Base-by-base conservation (phyloP, 2,888 invertebrate species). In the Phyllotreta striolata region DNA sequence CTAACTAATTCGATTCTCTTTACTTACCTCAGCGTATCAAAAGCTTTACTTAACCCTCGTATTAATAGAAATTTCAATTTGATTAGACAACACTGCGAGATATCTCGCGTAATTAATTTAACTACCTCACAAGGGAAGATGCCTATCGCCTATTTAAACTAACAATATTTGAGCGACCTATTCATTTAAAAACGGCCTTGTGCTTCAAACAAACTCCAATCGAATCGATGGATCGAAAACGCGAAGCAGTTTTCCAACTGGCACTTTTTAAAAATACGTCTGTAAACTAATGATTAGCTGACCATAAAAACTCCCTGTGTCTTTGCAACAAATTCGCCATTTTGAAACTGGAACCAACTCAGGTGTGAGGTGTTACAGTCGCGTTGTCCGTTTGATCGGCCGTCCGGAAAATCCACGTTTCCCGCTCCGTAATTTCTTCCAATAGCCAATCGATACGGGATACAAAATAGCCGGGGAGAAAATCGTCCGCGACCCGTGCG, bases 311-410 rank as follows among this genome's bases (percentile, higher is more conserved):
- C 38, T 35, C 9, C 37, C 49, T n/a, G 8, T 39, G 12, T 38
- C 14, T 9, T 9, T 38, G 52, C 39, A 60, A 60, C 46, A 60
- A 44, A 60, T 60, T 60, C 60, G 34, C 14, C 24, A 52, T 52
- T 60, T 60, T 52, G 43, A 54, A 60, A 60, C 54, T 52, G 60
- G 43, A 60, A 60, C 60, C 44, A 60, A 60, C 43, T 60, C 60
- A 60, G 52, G 60, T 60, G 60, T 60, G 52, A 60, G 44, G 52
- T 60, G 60, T 13, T 60, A 54, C 60, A 37, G 44, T 35, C 60
- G 52, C 12, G 44, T 41, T 35, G 37, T 52, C 38, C 14, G 60
- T 60, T 60, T 60, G 60, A 60, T 60, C 60, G 52, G 37, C 24
- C 60, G 60, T 38, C 52, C 54, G 60, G 52, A 44, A 60, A 60